Base-by-base conservation (phyloP, 2,797 vertebrate genomes). In the Protonibea diacanthus region DNA sequence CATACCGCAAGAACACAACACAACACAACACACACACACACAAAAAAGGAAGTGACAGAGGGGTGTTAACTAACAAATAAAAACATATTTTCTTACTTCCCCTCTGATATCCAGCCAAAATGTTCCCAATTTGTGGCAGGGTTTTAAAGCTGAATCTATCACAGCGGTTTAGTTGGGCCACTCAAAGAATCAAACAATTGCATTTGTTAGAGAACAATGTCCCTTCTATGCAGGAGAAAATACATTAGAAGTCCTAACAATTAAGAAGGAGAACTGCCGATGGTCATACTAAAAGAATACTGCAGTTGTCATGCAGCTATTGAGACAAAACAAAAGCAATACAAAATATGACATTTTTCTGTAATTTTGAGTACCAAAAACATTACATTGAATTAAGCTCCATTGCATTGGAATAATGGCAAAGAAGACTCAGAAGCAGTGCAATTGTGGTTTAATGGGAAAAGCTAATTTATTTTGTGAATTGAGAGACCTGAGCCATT, bases 101-200 rank as follows among this genome's bases (percentile, higher is more conserved):
- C 25, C 15, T 2, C n/a, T 23, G 21, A 33, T 23, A 60, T 42
- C 20, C 21, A 20, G 10, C 12, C 21, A 15, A 8, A 58, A 7
- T n/a, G 20, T 71, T 58, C 10, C 5, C 33, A 38, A 42, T 58
- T 44, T 27, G 44, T 20, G 27, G 10, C 55, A 47, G 15, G 33
- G 44, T 44, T 81, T 56, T 56, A 14, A 49, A 49, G 13, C 5
- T 20, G 33, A 61, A 18, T 55, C 7, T 44, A 57, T 20, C 6
- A 21, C 40, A 48, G 45, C 9, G 21, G n/a, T 21, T 47, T 18
- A 60, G 0, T 45, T 12, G 18, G 42, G 44, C 18, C n/a, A 21
- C 13, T 44, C 13, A 59, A 67, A 60, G 61, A 14, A 80, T 56
- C 27, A 68, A 14, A 52, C 13, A 45, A 40, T 10, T 71, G 15